Evolutionary conservation across 2,888 invertebrate genomes (phyloP), one percentile per base, ranked within the genome.

Genomic region (Epinotia ramella): DNA sequence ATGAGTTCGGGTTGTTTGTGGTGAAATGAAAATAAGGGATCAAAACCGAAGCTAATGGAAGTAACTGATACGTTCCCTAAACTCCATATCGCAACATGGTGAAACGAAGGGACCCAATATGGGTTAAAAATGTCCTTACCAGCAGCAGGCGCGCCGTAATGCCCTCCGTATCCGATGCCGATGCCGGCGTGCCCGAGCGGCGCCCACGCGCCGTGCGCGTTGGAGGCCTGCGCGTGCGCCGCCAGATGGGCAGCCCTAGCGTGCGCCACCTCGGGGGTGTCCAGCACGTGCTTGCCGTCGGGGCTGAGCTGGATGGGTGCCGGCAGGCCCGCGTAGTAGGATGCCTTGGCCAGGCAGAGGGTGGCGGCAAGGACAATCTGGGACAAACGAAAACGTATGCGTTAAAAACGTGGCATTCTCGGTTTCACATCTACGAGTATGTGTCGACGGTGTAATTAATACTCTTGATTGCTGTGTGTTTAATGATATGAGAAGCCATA

Each of bases 201-300:
- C 13, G 91, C 94, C 92, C 91, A 94, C 71, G 93, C 92, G 44
- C 94, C 95, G 84, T 95, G 93, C 62, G 90, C 86, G 79, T 89
- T 84, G 73, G 93, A 90, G 1, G 94, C 94, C 75, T 93, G 93
- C 73, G 94, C 94, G 80, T 94, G 92, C 56, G 94, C 95, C 0
- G 93, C 93, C 13, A 91, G 83, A 77, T 94, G 94, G 0, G 93
- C 93, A 11, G 93, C 93, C 79, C 92, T 93, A 3, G 95, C 95
- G 87, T 94, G 94, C 18, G 94, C 93, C 4, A 95, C 95, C 81
- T 94, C 95, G 1, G 95, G 94, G 13, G 95, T 95, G 85, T 96
- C 96, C 60, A 96, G 82, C 57, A 95, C 81, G 83, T 90, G 89
- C 78, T 94, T 91, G 85, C 95, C 95, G 80, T 96, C 96, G 2